Percentiles rank a stretch among this genome's conserved stretches.
phyloP scores from a whole-genome alignment of 2,113 vertebrate species.

The Phodopus roborovskii region DNA sequence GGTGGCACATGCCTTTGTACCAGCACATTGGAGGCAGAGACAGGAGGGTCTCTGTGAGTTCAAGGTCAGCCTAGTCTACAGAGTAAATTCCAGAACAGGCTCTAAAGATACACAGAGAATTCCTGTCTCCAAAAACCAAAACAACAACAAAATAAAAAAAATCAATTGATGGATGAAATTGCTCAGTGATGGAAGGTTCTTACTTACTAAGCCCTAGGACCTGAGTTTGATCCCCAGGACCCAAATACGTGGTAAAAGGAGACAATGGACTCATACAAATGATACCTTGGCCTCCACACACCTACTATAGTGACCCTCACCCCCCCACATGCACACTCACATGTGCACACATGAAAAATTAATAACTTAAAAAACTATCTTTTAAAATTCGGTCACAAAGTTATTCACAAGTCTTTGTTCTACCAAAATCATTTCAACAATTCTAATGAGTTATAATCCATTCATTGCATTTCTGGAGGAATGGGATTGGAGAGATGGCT shows the following conservation, averaged over 20 bases:
- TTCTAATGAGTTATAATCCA: slow-evolving; percentile 3
- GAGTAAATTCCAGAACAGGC: no score
- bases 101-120: no score
- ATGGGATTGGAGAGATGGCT: background rate
- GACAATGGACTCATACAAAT: background rate
- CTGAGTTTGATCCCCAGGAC: no score
- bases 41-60: no score
- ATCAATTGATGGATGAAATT: background rate
- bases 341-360: no score
- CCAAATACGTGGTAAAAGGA: background rate
- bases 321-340: background rate
- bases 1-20: no score
- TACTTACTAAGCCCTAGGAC: background rate
- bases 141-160: background rate
- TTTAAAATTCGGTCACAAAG: slow-evolving; percentile 13
- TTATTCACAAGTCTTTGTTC: background rate
- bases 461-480: background rate
- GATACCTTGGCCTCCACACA: background rate
- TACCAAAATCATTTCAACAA: slow-evolving; percentile 59
- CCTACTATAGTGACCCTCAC: background rate
- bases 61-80: no score
- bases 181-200: background rate
- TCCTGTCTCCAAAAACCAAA: no score
- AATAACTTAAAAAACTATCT: background rate
- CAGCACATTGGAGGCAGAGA: no score